phyloP scores from a whole-genome alignment of 1,140 invertebrate genomes.

The Megalopta genalis region DNA sequence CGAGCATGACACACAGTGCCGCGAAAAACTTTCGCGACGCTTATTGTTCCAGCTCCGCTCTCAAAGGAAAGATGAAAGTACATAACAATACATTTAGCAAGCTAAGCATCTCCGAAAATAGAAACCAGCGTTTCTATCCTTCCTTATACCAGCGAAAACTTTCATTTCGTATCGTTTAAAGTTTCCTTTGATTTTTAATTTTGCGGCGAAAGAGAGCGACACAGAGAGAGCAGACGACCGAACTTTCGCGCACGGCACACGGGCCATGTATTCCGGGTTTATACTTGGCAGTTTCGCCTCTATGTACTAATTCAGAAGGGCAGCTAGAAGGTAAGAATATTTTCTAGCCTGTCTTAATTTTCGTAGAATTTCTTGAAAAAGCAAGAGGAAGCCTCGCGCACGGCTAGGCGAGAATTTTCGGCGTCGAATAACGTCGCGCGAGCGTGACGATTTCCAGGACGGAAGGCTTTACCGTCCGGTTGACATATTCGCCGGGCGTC shows the following conservation, averaged over 20 bases:
- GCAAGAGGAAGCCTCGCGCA: not conserved
- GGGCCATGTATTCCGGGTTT: not conserved
- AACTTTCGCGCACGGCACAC: not conserved
- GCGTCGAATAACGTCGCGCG: not conserved
- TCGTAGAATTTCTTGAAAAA: not conserved
- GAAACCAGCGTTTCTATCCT: not conserved
- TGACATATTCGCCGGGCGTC: constrained; percentile 57
- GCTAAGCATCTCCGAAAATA: not conserved
- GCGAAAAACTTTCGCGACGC: not conserved
- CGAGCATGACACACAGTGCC: not conserved
- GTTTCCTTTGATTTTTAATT: constrained; percentile 1
- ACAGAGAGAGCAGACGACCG: too few species aligned
- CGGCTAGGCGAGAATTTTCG: not conserved
- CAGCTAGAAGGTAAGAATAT: not conserved
- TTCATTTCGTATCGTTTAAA: not conserved
- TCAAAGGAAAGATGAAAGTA: not conserved
- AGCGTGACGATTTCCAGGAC: not conserved
- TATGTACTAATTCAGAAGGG: not conserved
- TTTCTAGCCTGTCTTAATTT: not conserved
- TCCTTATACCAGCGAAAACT: not conserved
- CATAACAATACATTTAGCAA: not conserved
- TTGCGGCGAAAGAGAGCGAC: not conserved
- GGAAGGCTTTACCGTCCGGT: not conserved
- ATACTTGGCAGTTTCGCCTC: not conserved
- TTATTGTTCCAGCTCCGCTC: not conserved